Conservation (phyloP, 2,888 invertebrate genomes). For the Eudasyphora cyanicolor region DNA sequence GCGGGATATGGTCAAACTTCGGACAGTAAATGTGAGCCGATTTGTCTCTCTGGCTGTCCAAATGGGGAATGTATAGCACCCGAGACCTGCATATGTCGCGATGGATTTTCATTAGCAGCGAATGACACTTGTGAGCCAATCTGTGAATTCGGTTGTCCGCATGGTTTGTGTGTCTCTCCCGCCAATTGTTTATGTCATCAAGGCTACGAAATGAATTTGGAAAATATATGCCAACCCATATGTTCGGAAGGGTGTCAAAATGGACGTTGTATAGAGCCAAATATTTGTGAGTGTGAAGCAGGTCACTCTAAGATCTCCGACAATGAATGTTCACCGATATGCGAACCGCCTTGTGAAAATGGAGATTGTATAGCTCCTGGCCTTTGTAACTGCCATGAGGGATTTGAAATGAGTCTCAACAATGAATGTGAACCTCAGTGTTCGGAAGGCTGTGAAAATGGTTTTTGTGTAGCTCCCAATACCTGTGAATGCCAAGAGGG, state of each 20-base stretch:
- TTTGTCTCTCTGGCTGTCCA: conserved; percentile 72
- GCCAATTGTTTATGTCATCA: conserved; percentile 71
- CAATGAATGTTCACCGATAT: conserved; percentile 72
- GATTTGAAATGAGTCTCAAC: background rate
- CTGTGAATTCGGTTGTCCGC: conserved; percentile 66
- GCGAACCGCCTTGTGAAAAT: conserved; percentile 68
- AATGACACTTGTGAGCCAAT: conserved; percentile 73
- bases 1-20: conserved; percentile 62
- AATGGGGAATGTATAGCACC: conserved; percentile 80
- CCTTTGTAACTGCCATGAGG: conserved; percentile 67
- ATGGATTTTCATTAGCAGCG: conserved; percentile 80
- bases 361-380: conserved; percentile 74
- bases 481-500: conserved; percentile 72
- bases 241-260: too few relatives aligned
- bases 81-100: conserved; percentile 82
- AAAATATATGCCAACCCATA: conserved; percentile 60
- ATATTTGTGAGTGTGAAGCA: conserved; percentile 70
- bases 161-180: conserved; percentile 71
- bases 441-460: conserved; percentile 68
- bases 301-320: conserved; percentile 33
- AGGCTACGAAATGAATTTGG: conserved; percentile 61
- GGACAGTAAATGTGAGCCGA: conserved; percentile 71
- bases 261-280: too few relatives aligned
- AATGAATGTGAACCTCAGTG: conserved; percentile 36
- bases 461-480: conserved; percentile 72